Evolutionary conservation across 2,888 invertebrate species (phyloP).

Genomic region (Eurois occulta): DNA sequence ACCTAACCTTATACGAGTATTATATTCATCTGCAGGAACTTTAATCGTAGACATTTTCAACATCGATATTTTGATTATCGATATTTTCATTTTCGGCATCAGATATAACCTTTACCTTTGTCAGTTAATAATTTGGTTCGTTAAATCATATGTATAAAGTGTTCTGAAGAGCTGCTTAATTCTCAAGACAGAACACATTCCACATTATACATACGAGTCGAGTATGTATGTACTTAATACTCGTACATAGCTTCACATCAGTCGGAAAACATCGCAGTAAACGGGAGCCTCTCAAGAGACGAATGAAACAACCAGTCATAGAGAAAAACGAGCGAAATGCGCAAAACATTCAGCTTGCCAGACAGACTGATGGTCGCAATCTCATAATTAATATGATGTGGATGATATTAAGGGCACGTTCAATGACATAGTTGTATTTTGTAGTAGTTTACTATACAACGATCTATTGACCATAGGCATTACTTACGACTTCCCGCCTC

Average conservation of each 20-base stretch:
- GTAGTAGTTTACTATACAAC: not conserved
- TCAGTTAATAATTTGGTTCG: not conserved
- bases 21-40: not conserved
- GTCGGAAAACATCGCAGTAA: conserved; percentile 7
- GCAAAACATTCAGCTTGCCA: not conserved
- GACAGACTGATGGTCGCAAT: not conserved
- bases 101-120: not conserved
- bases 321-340: not conserved
- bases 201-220: conserved; percentile 2
- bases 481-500: not conserved
- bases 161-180: not conserved
- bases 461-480: not conserved
- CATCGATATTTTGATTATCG: not conserved
- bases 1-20: not conserved
- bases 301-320: conserved; percentile 11
- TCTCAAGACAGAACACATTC: conserved; percentile 6
- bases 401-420: not conserved
- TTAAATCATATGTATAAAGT: conserved; percentile 3
- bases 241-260: conserved; percentile 17
- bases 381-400: not conserved
- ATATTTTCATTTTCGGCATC: not conserved
- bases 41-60: not conserved
- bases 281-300: conserved; percentile 28
- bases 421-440: not conserved
- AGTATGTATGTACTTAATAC: conserved; percentile 20